Conservation (phyloP, 1,140 invertebrate genomes). For the Daktulosphaira vitifoliae region DNA sequence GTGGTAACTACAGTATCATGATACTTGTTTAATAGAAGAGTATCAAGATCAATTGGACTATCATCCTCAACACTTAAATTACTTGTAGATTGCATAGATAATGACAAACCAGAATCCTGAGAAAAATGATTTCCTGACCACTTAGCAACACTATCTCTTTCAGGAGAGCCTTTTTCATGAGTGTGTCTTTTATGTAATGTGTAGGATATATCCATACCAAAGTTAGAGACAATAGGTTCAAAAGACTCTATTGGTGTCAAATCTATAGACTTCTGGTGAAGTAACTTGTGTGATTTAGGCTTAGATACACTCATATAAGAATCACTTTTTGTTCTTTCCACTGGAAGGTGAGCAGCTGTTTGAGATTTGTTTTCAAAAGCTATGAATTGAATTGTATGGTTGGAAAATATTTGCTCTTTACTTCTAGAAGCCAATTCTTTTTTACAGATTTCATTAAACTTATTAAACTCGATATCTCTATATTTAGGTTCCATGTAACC, state of each 20-base stretch:
- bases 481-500: constrained; percentile 40
- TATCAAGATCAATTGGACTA: constrained; percentile 25
- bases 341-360: constrained; percentile 40
- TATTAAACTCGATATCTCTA: constrained; percentile 40
- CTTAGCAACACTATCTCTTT: constrained; percentile 38
- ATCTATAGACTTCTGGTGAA: constrained; percentile 78
- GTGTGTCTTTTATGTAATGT: constrained; percentile 70
- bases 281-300: constrained; percentile 42
- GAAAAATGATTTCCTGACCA: constrained; percentile 39
- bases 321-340: constrained; percentile 75
- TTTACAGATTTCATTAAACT: constrained; percentile 42
- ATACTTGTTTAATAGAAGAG: constrained; percentile 23
- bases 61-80: constrained; percentile 32
- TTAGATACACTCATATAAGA: constrained; percentile 54
- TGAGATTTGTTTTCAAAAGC: constrained; percentile 32
- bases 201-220: constrained; percentile 66
- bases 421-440: constrained; percentile 36
- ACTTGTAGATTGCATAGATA: constrained; percentile 30
- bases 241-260: constrained; percentile 54
- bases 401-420: constrained; percentile 20
- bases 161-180: constrained; percentile 67
- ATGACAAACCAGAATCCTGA: constrained; percentile 41
- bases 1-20: constrained; percentile 33
- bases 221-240: constrained; percentile 41
- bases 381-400: constrained; percentile 22